These are phyloP conservation scores for Sphecodes monilicornis DNA, from an alignment of 2,888 invertebrate genomes.

Conservation along the genomic window DNA sequence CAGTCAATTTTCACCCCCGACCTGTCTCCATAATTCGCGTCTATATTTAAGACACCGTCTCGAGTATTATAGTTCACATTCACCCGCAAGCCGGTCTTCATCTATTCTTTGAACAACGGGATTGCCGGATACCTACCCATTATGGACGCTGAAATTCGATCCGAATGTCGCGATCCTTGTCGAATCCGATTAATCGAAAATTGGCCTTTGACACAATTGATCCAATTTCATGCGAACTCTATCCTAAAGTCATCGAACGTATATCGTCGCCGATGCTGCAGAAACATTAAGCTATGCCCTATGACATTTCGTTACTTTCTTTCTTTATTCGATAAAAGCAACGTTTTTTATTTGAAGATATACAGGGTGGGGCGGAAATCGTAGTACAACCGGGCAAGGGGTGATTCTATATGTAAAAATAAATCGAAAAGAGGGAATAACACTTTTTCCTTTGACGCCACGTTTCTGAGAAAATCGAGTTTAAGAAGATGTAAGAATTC, in stretches of 20 bases:
- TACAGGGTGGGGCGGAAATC: too few species aligned
- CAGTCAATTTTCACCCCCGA: conserved; percentile 58
- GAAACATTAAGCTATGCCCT: too few species aligned
- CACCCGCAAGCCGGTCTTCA: neutral
- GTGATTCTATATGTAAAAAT: too few species aligned
- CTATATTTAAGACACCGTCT: conserved; percentile 54
- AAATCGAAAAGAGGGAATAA: too few species aligned
- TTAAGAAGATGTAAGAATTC: too few species aligned
- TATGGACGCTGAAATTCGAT: neutral
- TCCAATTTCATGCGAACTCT: neutral
- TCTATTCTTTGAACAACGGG: conserved; percentile 3
- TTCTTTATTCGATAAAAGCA: too few species aligned
- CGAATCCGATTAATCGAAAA: neutral
- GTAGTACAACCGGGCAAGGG: too few species aligned
- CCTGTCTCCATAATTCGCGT: conserved; percentile 53
- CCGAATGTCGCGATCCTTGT: neutral
- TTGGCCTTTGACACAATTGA: neutral
- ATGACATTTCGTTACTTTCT: too few species aligned
- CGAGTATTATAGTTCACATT: conserved; percentile 35
- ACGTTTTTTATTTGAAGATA: too few species aligned
- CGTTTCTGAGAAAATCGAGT: too few species aligned
- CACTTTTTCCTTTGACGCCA: too few species aligned
- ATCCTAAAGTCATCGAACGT: neutral
- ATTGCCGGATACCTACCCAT: neutral
- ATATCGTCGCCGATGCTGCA: neutral